Percentiles rank a stretch among this genome's conserved stretches.
Conservation (phyloP, 2,113 vertebrate genomes). For the Cercocebus atys region DNA sequence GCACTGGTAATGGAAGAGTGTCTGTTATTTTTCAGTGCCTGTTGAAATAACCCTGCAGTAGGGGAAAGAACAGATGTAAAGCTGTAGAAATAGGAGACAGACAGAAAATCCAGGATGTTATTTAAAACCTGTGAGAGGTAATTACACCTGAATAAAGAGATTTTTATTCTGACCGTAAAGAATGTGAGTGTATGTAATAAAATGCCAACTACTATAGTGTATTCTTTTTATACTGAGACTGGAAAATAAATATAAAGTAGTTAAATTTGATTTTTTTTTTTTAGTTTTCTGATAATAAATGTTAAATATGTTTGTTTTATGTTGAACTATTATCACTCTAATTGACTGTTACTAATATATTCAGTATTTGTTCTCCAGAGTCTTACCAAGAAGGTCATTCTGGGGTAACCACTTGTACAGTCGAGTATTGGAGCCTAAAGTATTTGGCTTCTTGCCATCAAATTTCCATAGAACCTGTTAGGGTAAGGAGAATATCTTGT, state of each 20-base stretch:
- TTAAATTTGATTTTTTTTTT: neutral
- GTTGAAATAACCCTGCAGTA: neutral
- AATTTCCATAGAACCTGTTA: constrained; percentile 90
- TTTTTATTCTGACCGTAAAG: neutral
- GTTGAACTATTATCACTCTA: rapidly evolving
- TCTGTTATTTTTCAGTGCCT: neutral
- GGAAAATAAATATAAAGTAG: neutral
- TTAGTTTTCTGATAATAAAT: neutral
- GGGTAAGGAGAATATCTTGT: neutral
- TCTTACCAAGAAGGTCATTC: constrained; percentile 90
- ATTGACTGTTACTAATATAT: neutral
- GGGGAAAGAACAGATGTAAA: neutral
- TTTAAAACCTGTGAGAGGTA: neutral
- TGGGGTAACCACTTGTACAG: constrained; percentile 90
- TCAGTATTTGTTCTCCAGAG: neutral
- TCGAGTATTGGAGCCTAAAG: constrained; percentile 86
- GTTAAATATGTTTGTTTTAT: neutral
- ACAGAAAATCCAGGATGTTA: neutral
- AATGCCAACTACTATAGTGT: neutral
- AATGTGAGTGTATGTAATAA: neutral
- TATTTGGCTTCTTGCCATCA: constrained; percentile 84
- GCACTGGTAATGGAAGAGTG: neutral
- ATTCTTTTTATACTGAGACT: neutral
- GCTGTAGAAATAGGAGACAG: neutral
- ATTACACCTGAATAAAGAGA: neutral